These are phyloP conservation scores for Bryconaethiops microstoma DNA, from an alignment of 2,797 vertebrate species.

Conservation along the genomic window DNA sequence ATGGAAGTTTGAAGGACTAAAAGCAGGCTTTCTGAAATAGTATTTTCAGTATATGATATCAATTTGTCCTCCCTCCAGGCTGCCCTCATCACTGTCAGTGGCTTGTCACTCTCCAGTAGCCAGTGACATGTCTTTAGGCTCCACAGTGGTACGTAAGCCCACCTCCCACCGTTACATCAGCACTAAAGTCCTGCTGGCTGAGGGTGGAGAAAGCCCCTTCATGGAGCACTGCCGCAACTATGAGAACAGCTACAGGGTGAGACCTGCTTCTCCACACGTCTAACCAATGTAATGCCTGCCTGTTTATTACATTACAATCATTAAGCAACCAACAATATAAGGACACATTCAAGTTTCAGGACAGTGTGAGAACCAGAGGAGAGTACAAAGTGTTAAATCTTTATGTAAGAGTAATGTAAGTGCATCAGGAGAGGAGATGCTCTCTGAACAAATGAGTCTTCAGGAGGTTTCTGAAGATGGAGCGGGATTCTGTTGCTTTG, in stretches of 20 bases:
- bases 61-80: slow-evolving; percentile 40
- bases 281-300: neutral
- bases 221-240: slow-evolving; percentile 79
- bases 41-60: neutral
- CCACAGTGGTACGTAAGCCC: slow-evolving; percentile 77
- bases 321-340: too few relatives aligned
- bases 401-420: too few relatives aligned
- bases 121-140: slow-evolving; percentile 69
- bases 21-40: neutral
- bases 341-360: too few relatives aligned
- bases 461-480: too few relatives aligned
- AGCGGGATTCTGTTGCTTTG: too few relatives aligned
- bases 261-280: slow-evolving; percentile 11
- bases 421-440: too few relatives aligned
- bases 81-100: slow-evolving; percentile 74
- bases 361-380: too few relatives aligned
- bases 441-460: too few relatives aligned
- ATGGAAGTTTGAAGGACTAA: neutral
- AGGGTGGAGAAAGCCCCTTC: slow-evolving; percentile 78
- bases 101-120: slow-evolving; percentile 67
- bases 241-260: slow-evolving; percentile 80
- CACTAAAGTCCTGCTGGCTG: slow-evolving; percentile 84
- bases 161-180: slow-evolving; percentile 81
- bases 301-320: neutral
- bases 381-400: too few relatives aligned